These are phyloP conservation scores for Drosophila saltans DNA, from an alignment of 1,140 invertebrate genomes.

Conservation along the genomic window DNA sequence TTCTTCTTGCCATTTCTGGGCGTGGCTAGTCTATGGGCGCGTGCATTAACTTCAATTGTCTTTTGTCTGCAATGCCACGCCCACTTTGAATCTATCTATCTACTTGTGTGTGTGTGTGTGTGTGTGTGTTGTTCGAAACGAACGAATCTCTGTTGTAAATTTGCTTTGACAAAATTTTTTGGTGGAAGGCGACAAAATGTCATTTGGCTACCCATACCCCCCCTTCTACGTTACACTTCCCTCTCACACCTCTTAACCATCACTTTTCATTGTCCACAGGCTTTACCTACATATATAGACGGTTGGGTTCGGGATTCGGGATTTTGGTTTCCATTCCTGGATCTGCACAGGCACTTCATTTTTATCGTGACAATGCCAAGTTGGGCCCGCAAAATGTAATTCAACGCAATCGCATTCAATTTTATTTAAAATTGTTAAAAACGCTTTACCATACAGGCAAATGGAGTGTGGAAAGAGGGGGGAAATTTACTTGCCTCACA, in stretches of 20 bases:
- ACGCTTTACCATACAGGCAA: conserved; percentile 17
- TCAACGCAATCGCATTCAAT: conserved; percentile 71
- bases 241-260: conserved; percentile 17
- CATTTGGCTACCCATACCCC: conserved; percentile 39
- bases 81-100: conserved; percentile 25
- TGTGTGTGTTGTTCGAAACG: conserved; percentile 6
- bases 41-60: conserved; percentile 76
- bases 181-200: conserved; percentile 33
- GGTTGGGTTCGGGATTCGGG: background rate
- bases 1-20: conserved; percentile 23
- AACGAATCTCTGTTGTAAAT: conserved; percentile 48
- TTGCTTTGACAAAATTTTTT: conserved; percentile 46
- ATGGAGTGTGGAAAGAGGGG: background rate
- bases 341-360: conserved; percentile 40
- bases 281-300: conserved; percentile 12
- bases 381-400: conserved; percentile 66
- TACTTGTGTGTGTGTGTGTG: background rate
- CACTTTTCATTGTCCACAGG: conserved; percentile 8
- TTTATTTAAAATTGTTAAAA: conserved; percentile 77
- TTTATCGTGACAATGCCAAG: conserved; percentile 52
- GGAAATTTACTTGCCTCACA: too few species aligned
- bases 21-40: conserved; percentile 52
- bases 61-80: conserved; percentile 67
- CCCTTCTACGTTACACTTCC: background rate
- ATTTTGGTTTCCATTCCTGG: conserved; percentile 7